phyloP scores from a whole-genome alignment of 2,797 vertebrate species.

The Hyperoplus lanceolatus region DNA sequence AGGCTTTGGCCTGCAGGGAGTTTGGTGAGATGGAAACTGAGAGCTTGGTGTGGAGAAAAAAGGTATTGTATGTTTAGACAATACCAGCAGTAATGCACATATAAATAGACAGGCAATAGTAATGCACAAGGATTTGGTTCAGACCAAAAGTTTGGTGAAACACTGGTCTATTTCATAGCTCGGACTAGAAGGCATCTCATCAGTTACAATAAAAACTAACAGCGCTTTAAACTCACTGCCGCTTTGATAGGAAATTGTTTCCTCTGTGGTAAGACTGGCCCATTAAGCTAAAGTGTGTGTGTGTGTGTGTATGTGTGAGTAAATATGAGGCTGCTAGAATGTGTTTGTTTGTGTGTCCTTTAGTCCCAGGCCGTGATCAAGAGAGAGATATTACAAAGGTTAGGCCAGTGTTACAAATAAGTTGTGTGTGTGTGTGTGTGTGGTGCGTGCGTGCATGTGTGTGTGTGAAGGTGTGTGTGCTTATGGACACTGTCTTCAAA shows the following conservation, averaged over 20 bases:
- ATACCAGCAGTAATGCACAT: constrained; percentile 23
- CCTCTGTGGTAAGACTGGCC: constrained; percentile 41
- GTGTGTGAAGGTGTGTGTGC: neutral
- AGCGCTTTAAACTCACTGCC: constrained; percentile 31
- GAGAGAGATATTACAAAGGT: constrained; percentile 48
- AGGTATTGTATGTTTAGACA: constrained; percentile 26
- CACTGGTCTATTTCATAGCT: constrained; percentile 18
- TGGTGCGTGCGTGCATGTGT: neutral
- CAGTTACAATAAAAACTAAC: constrained; percentile 42
- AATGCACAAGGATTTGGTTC: constrained; percentile 15
- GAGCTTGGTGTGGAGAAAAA: constrained; percentile 15
- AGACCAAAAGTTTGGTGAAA: constrained; percentile 18
- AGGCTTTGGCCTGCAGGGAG: constrained; percentile 62
- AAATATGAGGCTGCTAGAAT: constrained; percentile 28
- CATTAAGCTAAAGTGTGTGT: constrained; percentile 37
- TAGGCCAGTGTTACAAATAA: constrained; percentile 36
- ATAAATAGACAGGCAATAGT: constrained; percentile 14
- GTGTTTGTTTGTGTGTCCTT: constrained; percentile 33
- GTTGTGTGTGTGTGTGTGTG: constrained; percentile 6
- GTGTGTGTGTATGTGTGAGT: constrained; percentile 17
- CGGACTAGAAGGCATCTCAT: neutral
- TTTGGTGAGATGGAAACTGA: constrained; percentile 54
- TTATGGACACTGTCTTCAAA: neutral
- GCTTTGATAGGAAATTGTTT: constrained; percentile 56
- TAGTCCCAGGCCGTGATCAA: constrained; percentile 39